Evolutionary conservation across 2,888 invertebrate genomes (phyloP).

Genomic region (Drosophila multiciliata): DNA sequence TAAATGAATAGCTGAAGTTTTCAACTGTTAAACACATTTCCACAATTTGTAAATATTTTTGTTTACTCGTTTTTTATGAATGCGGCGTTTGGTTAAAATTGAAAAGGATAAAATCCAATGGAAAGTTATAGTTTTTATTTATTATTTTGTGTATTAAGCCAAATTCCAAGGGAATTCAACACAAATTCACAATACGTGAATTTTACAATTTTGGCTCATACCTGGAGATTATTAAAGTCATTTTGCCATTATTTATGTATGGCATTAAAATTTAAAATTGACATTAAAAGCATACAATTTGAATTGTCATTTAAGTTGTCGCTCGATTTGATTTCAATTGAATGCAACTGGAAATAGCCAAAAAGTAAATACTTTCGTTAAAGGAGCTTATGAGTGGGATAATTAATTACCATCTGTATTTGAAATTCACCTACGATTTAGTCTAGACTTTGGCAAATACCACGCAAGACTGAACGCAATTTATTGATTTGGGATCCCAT

Average conservation of each 20-base stretch:
- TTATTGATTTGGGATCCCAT: not conserved
- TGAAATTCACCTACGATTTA: not conserved
- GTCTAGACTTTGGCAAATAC: constrained; percentile 24
- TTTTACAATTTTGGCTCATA: not conserved
- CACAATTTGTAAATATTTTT: not conserved
- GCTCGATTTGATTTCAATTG: constrained; percentile 9
- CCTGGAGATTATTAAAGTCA: not conserved
- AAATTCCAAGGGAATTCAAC: constrained; percentile 8
- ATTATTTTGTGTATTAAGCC: not conserved
- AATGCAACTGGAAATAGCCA: constrained; percentile 2
- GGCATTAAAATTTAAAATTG: constrained; percentile 16
- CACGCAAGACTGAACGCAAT: constrained; percentile 2
- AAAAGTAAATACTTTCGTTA: not conserved
- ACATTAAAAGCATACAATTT: constrained; percentile 16
- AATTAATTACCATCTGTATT: constrained; percentile 33
- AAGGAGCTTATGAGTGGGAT: constrained; percentile 29
- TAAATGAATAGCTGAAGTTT: not conserved
- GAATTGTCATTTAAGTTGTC: constrained; percentile 13
- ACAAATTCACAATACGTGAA: not conserved
- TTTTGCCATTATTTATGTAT: constrained; percentile 7
- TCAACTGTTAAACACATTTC: not conserved
- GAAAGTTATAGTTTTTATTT: not conserved
- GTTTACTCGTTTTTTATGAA: not conserved
- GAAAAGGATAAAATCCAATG: not conserved
- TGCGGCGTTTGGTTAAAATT: not conserved